Evolutionary conservation across 1,140 invertebrate species (phyloP).

Genomic region (Dolichoris vasculosae): DNA sequence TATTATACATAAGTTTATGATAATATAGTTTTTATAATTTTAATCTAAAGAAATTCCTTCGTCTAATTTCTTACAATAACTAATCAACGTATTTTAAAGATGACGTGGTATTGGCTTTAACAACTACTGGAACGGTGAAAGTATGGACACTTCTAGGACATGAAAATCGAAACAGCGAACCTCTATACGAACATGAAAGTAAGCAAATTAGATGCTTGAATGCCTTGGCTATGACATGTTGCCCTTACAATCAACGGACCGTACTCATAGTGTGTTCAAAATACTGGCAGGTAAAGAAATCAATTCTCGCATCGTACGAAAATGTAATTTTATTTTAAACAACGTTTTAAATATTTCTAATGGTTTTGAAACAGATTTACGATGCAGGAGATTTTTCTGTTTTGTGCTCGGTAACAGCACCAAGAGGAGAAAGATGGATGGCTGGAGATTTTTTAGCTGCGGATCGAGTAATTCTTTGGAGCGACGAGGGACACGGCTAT

Average conservation of each 20-base stretch:
- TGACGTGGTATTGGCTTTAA: conserved; percentile 96
- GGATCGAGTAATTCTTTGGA: conserved; percentile 94
- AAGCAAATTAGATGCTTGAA: conserved; percentile 97
- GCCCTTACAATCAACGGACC: conserved; percentile 95
- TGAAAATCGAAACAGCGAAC: conserved; percentile 90
- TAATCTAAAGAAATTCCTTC: conserved; percentile 36
- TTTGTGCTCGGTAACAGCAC: conserved; percentile 89
- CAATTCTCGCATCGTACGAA: not conserved
- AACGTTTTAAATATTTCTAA: conserved; percentile 4
- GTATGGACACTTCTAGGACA: conserved; percentile 95
- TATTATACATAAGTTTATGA: not conserved
- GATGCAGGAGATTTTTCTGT: conserved; percentile 95
- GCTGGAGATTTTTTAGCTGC: conserved; percentile 94
- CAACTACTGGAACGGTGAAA: conserved; percentile 97
- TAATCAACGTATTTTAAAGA: conserved; percentile 78
- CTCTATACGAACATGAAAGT: conserved; percentile 97
- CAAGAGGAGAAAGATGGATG: conserved; percentile 91
- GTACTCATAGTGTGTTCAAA: conserved; percentile 97
- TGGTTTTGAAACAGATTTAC: conserved; percentile 81
- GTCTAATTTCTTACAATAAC: conserved; percentile 39
- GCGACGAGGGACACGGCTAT: conserved; percentile 94
- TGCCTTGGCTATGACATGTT: conserved; percentile 94
- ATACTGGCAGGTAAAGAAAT: conserved; percentile 91
- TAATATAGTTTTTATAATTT: conserved; percentile 3
- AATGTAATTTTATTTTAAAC: not conserved